Base-by-base conservation (phyloP, 2,888 invertebrate genomes). In the Thera obeliscata region DNA sequence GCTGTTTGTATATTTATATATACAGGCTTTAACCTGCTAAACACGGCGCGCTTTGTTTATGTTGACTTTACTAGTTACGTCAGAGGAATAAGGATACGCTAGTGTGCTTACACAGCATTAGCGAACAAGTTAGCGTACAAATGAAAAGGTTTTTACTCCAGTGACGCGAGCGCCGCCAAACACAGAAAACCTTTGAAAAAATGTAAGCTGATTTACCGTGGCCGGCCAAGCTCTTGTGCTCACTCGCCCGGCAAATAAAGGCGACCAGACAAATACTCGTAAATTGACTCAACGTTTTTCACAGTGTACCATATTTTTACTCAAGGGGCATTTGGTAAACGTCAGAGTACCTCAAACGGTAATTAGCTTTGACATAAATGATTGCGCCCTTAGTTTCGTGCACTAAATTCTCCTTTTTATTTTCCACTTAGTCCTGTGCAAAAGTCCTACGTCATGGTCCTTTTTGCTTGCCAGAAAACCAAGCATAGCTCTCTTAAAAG, bases 171-270 rank as follows among this genome's bases (percentile, higher is more conserved):
- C 84, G 83, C 86, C 87, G 87, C 86, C 90, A 90, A 91, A 90
- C 87, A 86, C 89, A 91, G 90, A 86, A 86, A 89, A 86, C 90
- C 90, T 90, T 92, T 89, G 89, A 89, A 91, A 91, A 91, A 91
- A 89, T 90, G 87, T 91, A 91, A 91, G 91, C 91, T 91, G 91
- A 91, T 92, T 91, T 92, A 91, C 90, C 87, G 90, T 85, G 81
- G 85, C 87, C 81, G 85, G 84, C 82, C 82, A 85, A 84, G 83
- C 86, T 86, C 87, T 86, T 83, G 86, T 84, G 87, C 76, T 79
- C 90, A 81, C 85, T 88, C 89, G 87, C 82, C 90, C 90, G 90
- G 87, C 89, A 93, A 93, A 91, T 91, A 92, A 91, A 92, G 89
- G 90, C 90, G 87, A 88, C 90, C 90, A 91, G 91, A 91, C 91